phyloP scores from a whole-genome alignment of 1,140 invertebrate species.

The Sinella curviseta region DNA sequence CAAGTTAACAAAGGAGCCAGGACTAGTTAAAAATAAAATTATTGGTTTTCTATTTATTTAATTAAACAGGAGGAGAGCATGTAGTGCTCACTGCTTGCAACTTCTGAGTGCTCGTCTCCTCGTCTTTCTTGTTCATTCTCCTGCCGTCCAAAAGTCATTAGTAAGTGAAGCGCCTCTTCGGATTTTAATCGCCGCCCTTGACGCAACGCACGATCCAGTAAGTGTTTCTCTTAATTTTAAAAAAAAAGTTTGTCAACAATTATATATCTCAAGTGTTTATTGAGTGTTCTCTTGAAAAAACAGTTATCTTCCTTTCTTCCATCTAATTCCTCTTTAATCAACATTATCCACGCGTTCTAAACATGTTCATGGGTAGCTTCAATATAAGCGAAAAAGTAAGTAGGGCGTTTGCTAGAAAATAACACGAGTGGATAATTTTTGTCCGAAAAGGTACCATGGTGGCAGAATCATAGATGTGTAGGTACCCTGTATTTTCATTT shows the following conservation, averaged over 20 bases:
- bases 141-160: constrained; percentile 61
- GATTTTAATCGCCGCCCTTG: constrained; percentile 63
- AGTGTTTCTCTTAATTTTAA: constrained; percentile 36
- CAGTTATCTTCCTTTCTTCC: no score
- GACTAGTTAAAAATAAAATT: background rate
- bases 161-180: constrained; percentile 62
- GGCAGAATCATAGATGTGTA: no score
- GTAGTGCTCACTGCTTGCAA: constrained; percentile 69
- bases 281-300: no score
- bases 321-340: no score
- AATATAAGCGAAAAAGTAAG: no score
- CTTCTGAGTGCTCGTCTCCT: constrained; percentile 66
- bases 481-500: no score
- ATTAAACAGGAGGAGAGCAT: constrained; percentile 62
- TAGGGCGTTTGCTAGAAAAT: no score
- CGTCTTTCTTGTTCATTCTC: constrained; percentile 63
- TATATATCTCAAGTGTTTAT: background rate
- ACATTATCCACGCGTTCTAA: no score
- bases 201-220: constrained; percentile 69
- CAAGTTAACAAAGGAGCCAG: no score
- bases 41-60: background rate
- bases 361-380: no score
- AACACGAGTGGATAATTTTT: no score
- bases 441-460: no score
- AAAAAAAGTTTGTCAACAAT: background rate